Evolutionary conservation across 2,113 vertebrate genomes (phyloP).

Genomic region (Symphodus melops): DNA sequence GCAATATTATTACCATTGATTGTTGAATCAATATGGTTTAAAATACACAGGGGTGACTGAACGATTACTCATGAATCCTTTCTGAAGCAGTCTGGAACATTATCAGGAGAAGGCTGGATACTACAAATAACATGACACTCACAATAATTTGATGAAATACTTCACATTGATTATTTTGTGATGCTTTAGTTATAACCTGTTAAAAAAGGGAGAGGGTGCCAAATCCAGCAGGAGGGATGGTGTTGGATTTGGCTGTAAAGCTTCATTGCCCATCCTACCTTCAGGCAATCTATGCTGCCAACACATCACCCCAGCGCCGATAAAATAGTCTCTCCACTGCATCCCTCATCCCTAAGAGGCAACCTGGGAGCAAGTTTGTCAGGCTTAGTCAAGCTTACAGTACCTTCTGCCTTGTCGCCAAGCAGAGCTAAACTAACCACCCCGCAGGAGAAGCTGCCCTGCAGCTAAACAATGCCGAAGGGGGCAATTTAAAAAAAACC

Average conservation of each 20-base stretch:
- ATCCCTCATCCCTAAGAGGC: conserved; percentile 35
- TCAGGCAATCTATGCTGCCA: conserved; percentile 7
- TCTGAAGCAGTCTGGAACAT: background rate
- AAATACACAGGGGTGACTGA: too few relatives aligned
- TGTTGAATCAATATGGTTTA: too few relatives aligned
- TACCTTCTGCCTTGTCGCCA: conserved; percentile 43
- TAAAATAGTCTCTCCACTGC: background rate
- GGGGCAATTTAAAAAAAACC: conserved; percentile 62
- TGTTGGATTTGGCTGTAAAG: background rate
- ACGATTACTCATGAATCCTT: background rate
- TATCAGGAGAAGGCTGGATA: background rate
- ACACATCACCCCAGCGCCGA: conserved; percentile 10
- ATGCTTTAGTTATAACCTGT: background rate
- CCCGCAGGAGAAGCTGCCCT: conserved; percentile 20
- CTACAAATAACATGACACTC: background rate
- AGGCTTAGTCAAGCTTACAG: conserved; percentile 53
- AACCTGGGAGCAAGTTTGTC: conserved; percentile 55
- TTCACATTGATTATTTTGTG: background rate
- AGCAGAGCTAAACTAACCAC: conserved; percentile 44
- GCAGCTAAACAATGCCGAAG: conserved; percentile 42
- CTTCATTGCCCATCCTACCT: background rate
- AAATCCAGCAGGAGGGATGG: background rate
- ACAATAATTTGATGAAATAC: background rate
- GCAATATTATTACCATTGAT: too few relatives aligned
- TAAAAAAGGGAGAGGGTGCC: background rate